Evolutionary conservation across 2,797 vertebrate species (phyloP), one percentile per base, ranked within the genome.

Genomic region (Nyctibius grandis): DNA sequence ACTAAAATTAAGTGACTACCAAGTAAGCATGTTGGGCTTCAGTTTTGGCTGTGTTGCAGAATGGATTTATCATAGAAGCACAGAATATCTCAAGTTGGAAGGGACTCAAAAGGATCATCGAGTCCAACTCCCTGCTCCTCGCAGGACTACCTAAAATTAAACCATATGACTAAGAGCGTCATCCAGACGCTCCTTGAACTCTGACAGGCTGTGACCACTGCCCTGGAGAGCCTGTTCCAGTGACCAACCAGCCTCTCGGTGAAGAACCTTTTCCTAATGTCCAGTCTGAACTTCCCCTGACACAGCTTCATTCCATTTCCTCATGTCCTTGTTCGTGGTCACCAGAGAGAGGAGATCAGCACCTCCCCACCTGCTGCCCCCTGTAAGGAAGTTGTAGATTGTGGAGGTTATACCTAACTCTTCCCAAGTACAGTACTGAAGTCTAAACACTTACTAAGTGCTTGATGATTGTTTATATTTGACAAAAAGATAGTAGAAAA

Each of bases 101-200:
- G 16, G 61, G 50, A 59, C 12, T 34, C 6, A 10, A 60, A 16
- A 74, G 22, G 28, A 26, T 69, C 29, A 57, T 56, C 5, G 12
- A 51, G 36, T 69, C 16, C 21, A 91, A 4, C 14, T 47, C 10
- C 4, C n/a, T 77, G 28, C 28, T 91, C 1, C 33, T 85, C 1
- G 0, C 33, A 57, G 57, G 12, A 28, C 28, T 64, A 21, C 34
- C 15, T 89, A 13, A 84, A 68, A 68, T 20, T 51, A 63, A 81
- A 57, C 9, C 0, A 0, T 40, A 31, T 38, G 42, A n/a, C 60
- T 42, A 33, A 54, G 20, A 47, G 5, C 6, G 2, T 77, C 1
- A 0, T 67, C 42, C 15, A 61, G 29, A 45, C 5, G 6, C 6
- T 53, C 10, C 28, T n/a, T 59, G 34, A 81, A 33, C 31, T 80